phyloP scores from a whole-genome alignment of 1,140 invertebrate genomes.

The Galendromus occidentalis region DNA sequence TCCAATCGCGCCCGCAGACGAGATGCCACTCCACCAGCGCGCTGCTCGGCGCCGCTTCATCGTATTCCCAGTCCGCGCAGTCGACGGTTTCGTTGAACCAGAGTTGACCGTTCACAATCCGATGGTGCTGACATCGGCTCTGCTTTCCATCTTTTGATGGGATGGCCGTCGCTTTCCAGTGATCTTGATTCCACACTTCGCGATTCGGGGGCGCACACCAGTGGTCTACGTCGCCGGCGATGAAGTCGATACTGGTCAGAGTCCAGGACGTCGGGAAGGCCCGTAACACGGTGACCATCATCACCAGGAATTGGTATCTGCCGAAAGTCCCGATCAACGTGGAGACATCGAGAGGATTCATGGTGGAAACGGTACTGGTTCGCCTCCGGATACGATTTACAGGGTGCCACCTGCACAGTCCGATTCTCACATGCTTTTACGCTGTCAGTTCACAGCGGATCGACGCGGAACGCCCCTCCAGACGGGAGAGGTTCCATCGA shows the following conservation, averaged over 20 bases:
- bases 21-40: background rate
- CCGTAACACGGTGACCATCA: background rate
- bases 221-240: constrained; percentile 1
- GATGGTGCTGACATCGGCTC: background rate
- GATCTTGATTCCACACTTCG: background rate
- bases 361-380: too few species aligned
- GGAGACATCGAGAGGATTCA: background rate
- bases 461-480: too few species aligned
- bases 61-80: background rate
- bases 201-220: background rate
- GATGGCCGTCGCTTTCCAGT: background rate
- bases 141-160: background rate
- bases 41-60: background rate
- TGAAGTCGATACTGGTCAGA: background rate
- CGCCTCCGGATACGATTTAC: too few species aligned
- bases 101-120: background rate
- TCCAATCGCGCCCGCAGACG: background rate
- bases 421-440: too few species aligned
- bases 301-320: background rate
- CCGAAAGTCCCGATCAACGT: background rate
- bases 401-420: too few species aligned
- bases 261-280: background rate
- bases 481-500: too few species aligned
- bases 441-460: too few species aligned
- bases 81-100: background rate